Base-by-base conservation (phyloP, 2,888 invertebrate genomes). In the Agrotis segetum region DNA sequence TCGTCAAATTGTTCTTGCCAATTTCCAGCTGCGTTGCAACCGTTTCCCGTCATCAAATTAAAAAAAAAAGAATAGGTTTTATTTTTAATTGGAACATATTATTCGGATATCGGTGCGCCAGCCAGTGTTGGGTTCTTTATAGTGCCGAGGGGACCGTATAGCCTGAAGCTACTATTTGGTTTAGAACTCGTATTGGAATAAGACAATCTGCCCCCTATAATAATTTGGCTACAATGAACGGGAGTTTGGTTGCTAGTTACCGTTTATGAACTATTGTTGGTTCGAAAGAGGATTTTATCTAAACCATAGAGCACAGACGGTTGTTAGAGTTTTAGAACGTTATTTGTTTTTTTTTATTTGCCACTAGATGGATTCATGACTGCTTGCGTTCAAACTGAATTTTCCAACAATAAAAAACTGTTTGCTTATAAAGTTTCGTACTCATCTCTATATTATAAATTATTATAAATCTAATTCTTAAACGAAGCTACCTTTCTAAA, bases 81-180 rank as follows among this genome's bases (percentile, higher is more conserved):
- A 85, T 89, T 93, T 93, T 93, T 95, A 95, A 95, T 95, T 95
- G 95, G 94, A 94, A 93, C 94, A 95, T 95, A 95, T 95, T 95
- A 95, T 95, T 95, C 93, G 90, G 59, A 73, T 68, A 90, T 92
- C 91, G 90, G 89, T 80, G 84, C 88, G 86, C 83, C 79, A 88
- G 87, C 86, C 87, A 86, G 85, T 78, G 84, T 75, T 83, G 84
- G 87, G 83, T 87, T 90, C 91, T 91, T 91, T 91, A 81, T 88
- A 86, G 82, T 87, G 83, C 75, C 85, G 86, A 83, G 88, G 93
- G 93, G 93, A 85, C 84, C 81, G 79, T 73, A 68, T 87, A 70
- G 94, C 96, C 95, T 89, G 87, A 82, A 93, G 96, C 92, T 95
- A 92, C 92, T 95, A 92, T 95, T 95, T 95, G 91, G 89, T 91